Evolutionary conservation across 2,797 vertebrate genomes (phyloP), one percentile per base, ranked within the genome.

Genomic region (Gouania willdenowi): DNA sequence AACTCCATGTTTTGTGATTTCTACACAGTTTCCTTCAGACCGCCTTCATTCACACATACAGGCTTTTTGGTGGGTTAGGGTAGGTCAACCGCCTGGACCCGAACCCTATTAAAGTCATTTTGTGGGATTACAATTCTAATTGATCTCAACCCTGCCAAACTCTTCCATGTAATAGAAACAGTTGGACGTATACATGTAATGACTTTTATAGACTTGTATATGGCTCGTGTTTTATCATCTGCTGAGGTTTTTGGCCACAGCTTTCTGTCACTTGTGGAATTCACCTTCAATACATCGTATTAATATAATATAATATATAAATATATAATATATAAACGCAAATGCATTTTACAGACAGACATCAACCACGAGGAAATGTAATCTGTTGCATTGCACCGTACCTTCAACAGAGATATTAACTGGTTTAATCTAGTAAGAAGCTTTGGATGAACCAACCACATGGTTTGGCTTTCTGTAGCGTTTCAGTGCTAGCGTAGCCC

Each of bases 231-330:
- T 64, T 61, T 57, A 51, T 49, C 26, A 3, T 46, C 27, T 44
- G 18, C 14, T 55, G 41, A 41, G 25, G 44, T 3, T 14, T 27
- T 38, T 66, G 63, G 38, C 66, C 68, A 53, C 58, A 61, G 34
- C 40, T 51, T 57, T 52, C 48, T 64, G 56, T 67, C 66, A 46
- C 58, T 49, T 60, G 20, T 41, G 38, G 48, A 62, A 77, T 59
- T 62, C 42, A 52, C 53, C 20, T 51, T 46, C n/a, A 62, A 73
- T 76, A 44, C 38, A 68, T 81, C 56, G 74, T 65, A 54, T 46
- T 9, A n/a, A n/a, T n/a, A n/a, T n/a, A n/a, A n/a, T n/a, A n/a
- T n/a, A n/a, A n/a, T n/a, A n/a, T n/a, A n/a, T n/a, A n/a, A n/a
- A n/a, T n/a, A n/a, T n/a, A n/a, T n/a, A n/a, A n/a, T n/a, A 36